Conservation (phyloP, 2,888 invertebrate genomes). For the Prionchulus punctatus region DNA sequence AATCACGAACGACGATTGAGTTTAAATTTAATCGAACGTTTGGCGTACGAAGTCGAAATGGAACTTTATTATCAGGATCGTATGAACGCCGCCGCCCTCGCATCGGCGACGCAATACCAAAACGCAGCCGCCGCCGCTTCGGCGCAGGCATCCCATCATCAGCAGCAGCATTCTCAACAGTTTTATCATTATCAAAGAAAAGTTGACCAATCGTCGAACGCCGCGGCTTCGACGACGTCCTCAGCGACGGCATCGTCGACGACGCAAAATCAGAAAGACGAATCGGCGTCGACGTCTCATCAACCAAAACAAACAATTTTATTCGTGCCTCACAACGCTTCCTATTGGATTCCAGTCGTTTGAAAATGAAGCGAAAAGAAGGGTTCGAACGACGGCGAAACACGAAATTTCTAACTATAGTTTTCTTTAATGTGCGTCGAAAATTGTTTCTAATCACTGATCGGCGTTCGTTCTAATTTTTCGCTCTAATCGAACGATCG, state of each 20-base stretch:
- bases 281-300: not conserved
- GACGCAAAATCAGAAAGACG: no score
- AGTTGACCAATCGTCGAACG: not conserved
- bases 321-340: slow-evolving; percentile 24
- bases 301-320: slow-evolving; percentile 19
- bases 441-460: no score
- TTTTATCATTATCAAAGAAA: no score
- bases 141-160: not conserved
- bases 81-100: no score
- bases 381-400: no score
- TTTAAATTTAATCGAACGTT: slow-evolving; percentile 71
- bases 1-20: slow-evolving; percentile 95
- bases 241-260: not conserved
- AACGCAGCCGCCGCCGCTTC: not conserved
- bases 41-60: slow-evolving; percentile 62
- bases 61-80: not conserved
- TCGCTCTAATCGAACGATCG: no score
- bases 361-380: no score
- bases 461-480: no score
- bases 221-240: not conserved
- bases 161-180: not conserved
- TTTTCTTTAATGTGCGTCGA: no score
- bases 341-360: slow-evolving; percentile 26
- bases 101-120: not conserved
- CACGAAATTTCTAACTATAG: no score